Base-by-base conservation (phyloP, 2,888 invertebrate species). In the Sussaba pulchella region DNA sequence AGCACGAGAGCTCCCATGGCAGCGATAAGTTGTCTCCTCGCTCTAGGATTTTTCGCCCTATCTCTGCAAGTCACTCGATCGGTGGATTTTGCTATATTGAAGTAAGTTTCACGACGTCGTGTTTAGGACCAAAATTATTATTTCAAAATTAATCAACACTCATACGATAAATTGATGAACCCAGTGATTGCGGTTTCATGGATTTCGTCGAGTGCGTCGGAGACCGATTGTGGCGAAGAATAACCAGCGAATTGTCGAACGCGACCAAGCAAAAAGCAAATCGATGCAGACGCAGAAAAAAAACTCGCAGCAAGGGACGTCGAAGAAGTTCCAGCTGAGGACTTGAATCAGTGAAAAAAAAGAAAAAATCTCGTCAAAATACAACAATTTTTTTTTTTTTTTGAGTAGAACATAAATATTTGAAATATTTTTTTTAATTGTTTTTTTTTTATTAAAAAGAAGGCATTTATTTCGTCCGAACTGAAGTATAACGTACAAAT, bases 401-500 rank as follows among this genome's bases (percentile, higher is more conserved):
- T n/a, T n/a, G n/a, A n/a, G n/a, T n/a, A n/a, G 39, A 10, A 8
- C 14, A 57, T 31, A 31, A 17, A 57, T 54, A 5, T 19, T 47
- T n/a, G n/a, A 39, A 19, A 12, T 36, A 24, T 69, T 70, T 12
- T 10, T 76, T 45, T 52, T 66, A 43, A 31, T 57, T 41, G 54
- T 73, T 63, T 80, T 64, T 76, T 81, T 89, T 87, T 89, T 91
- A 91, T 91, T 91, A 92, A 92, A 92, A 92, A 91, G 91, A 92
- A 91, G 92, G 91, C 91, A 91, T 92, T 92, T 92, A 91, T 92
- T 92, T 92, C 88, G 83, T 89, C 88, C 87, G 85, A 91, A 92
- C 90, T 89, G 86, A 91, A 92, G 89, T 91, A 86, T 91, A 91
- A 92, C 91, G 91, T 92, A 92, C 92, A 92, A 92, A 92, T 91